These are phyloP conservation scores for Paedocypris micromegethes DNA, from an alignment of 2,797 vertebrate genomes.

Conservation along the genomic window DNA sequence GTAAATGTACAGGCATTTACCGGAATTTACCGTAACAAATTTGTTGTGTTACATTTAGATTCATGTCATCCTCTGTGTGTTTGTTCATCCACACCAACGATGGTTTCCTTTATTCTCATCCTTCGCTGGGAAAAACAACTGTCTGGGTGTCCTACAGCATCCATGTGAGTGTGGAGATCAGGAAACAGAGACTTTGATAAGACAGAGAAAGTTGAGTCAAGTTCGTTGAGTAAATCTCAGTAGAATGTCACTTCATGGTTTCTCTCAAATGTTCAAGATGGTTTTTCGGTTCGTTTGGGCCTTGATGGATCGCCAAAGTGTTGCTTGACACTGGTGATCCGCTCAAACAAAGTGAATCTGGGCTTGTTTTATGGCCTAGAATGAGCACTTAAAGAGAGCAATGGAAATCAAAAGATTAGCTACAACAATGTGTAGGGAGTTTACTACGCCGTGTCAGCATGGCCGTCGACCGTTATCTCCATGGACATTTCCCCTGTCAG, in stretches of 20 bases:
- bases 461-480: constrained; percentile 31
- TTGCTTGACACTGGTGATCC: constrained; percentile 30
- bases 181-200: constrained; percentile 2
- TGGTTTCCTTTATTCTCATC: not conserved
- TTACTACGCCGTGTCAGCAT: constrained; percentile 14
- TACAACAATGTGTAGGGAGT: constrained; percentile 34
- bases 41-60: too few relatives aligned
- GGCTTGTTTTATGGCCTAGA: constrained; percentile 27
- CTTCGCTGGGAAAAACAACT: constrained; percentile 36
- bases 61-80: not conserved
- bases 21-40: too few relatives aligned
- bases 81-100: not conserved
- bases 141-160: constrained; percentile 33
- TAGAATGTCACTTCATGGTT: constrained; percentile 14
- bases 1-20: too few relatives aligned
- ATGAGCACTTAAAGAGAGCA: constrained; percentile 36
- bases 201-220: constrained; percentile 13
- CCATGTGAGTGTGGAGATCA: constrained; percentile 21
- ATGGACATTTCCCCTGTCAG: constrained; percentile 10
- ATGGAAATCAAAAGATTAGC: constrained; percentile 38
- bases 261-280: constrained; percentile 17
- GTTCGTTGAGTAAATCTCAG: too few relatives aligned
- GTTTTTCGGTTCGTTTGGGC: constrained; percentile 1
- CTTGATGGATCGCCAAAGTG: constrained; percentile 25
- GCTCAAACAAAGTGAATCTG: constrained; percentile 27